Percentiles rank a stretch among this genome's conserved stretches.
phyloP scores from a whole-genome alignment of 2,113 vertebrate species.

The Beaufortia kweichowensis region DNA sequence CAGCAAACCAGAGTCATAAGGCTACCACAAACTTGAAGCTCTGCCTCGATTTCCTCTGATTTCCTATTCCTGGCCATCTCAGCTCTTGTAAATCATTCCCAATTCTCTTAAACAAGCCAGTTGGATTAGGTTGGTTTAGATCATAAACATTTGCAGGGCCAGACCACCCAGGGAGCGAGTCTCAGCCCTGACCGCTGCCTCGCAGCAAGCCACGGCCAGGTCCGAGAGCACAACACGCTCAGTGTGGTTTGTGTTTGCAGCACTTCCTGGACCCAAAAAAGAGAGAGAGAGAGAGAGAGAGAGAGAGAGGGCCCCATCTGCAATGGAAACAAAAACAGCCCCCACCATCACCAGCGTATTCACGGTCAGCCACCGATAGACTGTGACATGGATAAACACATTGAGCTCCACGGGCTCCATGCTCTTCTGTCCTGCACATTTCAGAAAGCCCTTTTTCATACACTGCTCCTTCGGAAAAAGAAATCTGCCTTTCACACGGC shows the following conservation, averaged over 20 bases:
- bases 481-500: conserved; percentile 47
- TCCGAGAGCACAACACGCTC: conserved; percentile 61
- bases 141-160: conserved; percentile 80
- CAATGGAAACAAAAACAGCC: conserved; percentile 72
- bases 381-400: conserved; percentile 65
- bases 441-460: conserved; percentile 50
- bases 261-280: conserved; percentile 64
- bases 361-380: conserved; percentile 60
- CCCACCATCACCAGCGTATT: conserved; percentile 43
- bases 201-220: conserved; percentile 56
- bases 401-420: conserved; percentile 42
- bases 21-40: conserved; percentile 67
- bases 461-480: conserved; percentile 25
- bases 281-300: conserved; percentile 48
- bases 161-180: conserved; percentile 77
- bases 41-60: conserved; percentile 71
- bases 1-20: conserved; percentile 39
- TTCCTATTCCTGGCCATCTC: conserved; percentile 71
- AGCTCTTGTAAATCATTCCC: conserved; percentile 82
- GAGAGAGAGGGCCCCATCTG: conserved; percentile 59
- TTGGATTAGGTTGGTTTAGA: conserved; percentile 81
- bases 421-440: conserved; percentile 47
- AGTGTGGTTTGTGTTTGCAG: conserved; percentile 71
- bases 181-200: conserved; percentile 50
- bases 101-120: conserved; percentile 81